Conservation (phyloP, 2,888 invertebrate species). For the Ormyrus pomaceus region DNA sequence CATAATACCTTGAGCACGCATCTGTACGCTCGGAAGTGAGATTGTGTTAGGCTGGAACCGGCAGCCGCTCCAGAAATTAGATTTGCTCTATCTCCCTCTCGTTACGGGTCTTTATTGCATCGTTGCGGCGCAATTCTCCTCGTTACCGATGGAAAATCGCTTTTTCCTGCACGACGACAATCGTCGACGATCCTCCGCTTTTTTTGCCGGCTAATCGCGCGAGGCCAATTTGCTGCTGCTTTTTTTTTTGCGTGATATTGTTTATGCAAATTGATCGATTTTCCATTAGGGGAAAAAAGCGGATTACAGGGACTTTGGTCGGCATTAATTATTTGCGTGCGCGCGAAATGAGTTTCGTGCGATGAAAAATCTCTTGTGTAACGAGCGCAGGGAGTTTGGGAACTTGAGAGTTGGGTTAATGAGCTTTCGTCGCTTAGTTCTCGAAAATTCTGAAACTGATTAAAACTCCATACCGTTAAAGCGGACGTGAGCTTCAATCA, state of each 20-base stretch:
- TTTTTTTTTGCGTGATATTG: too few species aligned
- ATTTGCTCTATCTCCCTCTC: not conserved
- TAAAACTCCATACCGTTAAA: not conserved
- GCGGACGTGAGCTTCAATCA: too few species aligned
- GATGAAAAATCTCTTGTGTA: too few species aligned
- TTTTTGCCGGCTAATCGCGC: too few species aligned
- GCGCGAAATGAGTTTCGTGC: too few species aligned
- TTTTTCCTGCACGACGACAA: not conserved
- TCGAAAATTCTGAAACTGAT: constrained; percentile 15
- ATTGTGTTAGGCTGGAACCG: not conserved
- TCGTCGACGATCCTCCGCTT: too few species aligned
- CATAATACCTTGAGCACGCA: not conserved
- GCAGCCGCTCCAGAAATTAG: constrained; percentile 18
- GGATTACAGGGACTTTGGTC: too few species aligned
- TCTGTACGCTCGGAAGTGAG: not conserved
- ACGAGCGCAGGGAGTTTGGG: not conserved
- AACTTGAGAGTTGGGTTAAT: not conserved
- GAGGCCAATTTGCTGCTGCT: too few species aligned
- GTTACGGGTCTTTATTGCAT: not conserved
- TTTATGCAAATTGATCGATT: too few species aligned
- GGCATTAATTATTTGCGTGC: too few species aligned
- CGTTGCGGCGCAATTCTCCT: not conserved
- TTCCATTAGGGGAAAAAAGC: too few species aligned
- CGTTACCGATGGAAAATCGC: not conserved
- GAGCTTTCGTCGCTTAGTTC: not conserved